Conservation (phyloP, 2,113 vertebrate genomes). For the Petrocephalus microphthalmus region DNA sequence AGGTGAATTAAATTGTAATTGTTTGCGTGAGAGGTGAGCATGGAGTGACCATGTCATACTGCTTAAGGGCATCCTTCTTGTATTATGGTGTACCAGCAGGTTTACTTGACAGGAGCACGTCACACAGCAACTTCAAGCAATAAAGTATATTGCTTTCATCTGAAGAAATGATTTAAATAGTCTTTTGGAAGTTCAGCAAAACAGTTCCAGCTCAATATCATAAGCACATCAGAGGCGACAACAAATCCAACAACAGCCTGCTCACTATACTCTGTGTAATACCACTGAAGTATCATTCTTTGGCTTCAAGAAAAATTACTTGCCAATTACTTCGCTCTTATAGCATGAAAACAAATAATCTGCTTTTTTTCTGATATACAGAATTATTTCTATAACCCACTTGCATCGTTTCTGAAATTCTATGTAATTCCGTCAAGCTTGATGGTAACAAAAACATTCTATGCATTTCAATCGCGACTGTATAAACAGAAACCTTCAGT, state of each 20-base stretch:
- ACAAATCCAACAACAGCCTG: constrained; percentile 45
- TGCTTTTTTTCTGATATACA: neutral
- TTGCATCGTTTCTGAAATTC: neutral
- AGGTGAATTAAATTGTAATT: constrained; percentile 63
- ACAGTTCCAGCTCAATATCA: neutral
- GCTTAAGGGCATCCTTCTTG: neutral
- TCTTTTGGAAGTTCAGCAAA: neutral
- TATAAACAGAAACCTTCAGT: neutral
- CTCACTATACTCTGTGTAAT: constrained; percentile 20
- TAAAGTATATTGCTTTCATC: constrained; percentile 52
- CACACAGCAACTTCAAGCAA: constrained; percentile 50
- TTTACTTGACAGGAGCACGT: constrained; percentile 55
- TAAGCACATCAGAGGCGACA: neutral
- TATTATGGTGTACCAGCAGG: constrained; percentile 33
- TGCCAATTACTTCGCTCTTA: neutral
- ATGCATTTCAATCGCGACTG: neutral
- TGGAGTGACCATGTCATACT: constrained; percentile 10
- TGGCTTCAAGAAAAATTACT: neutral
- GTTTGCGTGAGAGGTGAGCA: constrained; percentile 44
- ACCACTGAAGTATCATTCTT: neutral
- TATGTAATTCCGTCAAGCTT: neutral
- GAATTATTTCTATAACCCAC: neutral
- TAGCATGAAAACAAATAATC: neutral
- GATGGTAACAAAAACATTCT: neutral
- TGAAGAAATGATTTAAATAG: constrained; percentile 53